phyloP scores from a whole-genome alignment of 2,113 vertebrate genomes.

The Jacana jacana region DNA sequence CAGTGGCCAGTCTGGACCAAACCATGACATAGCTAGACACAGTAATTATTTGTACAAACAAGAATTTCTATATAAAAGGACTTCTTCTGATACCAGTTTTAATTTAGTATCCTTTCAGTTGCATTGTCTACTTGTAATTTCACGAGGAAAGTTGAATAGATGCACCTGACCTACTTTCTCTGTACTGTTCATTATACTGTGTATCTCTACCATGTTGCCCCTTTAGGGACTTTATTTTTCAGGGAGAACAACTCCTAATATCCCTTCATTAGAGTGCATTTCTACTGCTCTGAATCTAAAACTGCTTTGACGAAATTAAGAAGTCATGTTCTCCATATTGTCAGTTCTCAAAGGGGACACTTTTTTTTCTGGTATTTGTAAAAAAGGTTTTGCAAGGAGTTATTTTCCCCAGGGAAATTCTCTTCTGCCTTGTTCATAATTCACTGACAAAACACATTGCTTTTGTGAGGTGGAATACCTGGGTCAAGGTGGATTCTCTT shows the following conservation, averaged over 20 bases:
- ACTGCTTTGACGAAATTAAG: background rate
- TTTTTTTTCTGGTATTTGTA: background rate
- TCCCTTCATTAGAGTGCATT: background rate
- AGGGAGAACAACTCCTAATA: background rate
- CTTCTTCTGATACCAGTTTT: background rate
- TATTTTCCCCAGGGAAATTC: background rate
- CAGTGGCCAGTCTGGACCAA: background rate
- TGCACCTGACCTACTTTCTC: constrained; percentile 16
- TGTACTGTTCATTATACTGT: background rate
- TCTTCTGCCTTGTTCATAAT: background rate
- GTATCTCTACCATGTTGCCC: background rate
- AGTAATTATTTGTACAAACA: background rate
- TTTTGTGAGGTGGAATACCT: background rate
- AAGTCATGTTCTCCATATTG: background rate
- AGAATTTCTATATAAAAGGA: background rate
- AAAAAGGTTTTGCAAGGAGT: background rate
- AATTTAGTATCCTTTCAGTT: background rate
- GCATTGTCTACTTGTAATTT: background rate
- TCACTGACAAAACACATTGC: background rate
- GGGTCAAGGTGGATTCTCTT: background rate
- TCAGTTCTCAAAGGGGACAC: background rate
- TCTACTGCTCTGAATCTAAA: background rate
- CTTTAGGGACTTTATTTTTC: background rate
- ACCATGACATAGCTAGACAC: background rate
- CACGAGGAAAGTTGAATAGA: background rate